Conservation (phyloP, 2,888 invertebrate species). For the Cryptophagus acutangulus region DNA sequence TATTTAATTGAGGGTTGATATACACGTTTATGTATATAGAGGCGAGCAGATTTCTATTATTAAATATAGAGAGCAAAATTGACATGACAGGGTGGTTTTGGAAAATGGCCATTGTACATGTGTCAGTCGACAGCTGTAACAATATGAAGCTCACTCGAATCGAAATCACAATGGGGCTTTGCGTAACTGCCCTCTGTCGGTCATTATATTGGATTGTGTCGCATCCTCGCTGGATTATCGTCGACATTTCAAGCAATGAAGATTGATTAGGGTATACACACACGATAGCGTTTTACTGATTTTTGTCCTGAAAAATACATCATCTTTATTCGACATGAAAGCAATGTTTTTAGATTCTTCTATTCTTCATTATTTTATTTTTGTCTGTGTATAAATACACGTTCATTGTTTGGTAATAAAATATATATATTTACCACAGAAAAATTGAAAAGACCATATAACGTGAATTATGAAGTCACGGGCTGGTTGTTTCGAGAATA, state of each 20-base stretch:
- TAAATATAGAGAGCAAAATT: slow-evolving; percentile 9
- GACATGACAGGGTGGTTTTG: slow-evolving; percentile 14
- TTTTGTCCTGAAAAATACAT: no score
- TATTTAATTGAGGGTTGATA: slow-evolving; percentile 6
- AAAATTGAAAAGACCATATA: slow-evolving; percentile 40
- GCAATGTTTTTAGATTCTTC: slow-evolving; percentile 29
- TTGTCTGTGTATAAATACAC: slow-evolving; percentile 8
- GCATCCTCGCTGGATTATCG: slow-evolving; percentile 40
- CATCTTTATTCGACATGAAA: slow-evolving; percentile 41
- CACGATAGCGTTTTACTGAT: no score
- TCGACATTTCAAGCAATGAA: slow-evolving; percentile 41
- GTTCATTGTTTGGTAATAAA: slow-evolving; percentile 21
- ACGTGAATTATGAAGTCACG: slow-evolving; percentile 41
- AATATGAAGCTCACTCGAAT: slow-evolving; percentile 32
- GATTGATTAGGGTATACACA: slow-evolving; percentile 43
- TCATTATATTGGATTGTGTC: slow-evolving; percentile 43
- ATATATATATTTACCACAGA: slow-evolving; percentile 26
- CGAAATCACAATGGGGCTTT: slow-evolving; percentile 28
- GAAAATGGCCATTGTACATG: slow-evolving; percentile 15
- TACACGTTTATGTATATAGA: no score
- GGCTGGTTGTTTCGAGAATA: slow-evolving; percentile 38
- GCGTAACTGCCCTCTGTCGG: slow-evolving; percentile 39
- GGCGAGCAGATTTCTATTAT: no score
- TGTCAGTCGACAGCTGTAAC: slow-evolving; percentile 37
- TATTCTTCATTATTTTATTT: not conserved